Evolutionary conservation across 1,140 invertebrate species (phyloP), one percentile per base, ranked within the genome.

Genomic region (Heliconius hewitsoni): DNA sequence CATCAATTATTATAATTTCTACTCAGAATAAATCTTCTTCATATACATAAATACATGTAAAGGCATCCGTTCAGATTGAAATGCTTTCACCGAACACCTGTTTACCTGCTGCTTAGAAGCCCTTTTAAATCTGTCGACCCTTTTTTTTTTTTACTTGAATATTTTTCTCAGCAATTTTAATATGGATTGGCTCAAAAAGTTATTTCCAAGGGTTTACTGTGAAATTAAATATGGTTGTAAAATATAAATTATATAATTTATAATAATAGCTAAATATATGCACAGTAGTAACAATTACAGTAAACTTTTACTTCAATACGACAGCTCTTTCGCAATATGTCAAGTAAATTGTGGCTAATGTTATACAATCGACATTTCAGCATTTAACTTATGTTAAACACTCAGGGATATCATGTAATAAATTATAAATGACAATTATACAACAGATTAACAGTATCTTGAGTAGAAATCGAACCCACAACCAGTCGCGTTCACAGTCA

Each of bases 101-200:
- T 73, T 50, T 73, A 73, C 72, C 72, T 73, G 39, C 39, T 66
- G 60, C 60, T 27, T 66, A 73, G 60, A 66, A 66, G 60, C 27
- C 57, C 74, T 57, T 76, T 76, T 76, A 34, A 76, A 70, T 60
- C 60, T 52, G n/a, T 46, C 37, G 39, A 42, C 60, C 74, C 74
- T 70, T 76, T 76, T 50, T 76, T 76, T 76, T 76, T 76, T 76
- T 76, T 76, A 60, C 74, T 46, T 34, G 2, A 76, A 73, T 18
- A 73, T 42, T 46, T 73, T 66, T 66, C 27, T 23, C 60, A 27
- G 57, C 60, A 66, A 30, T 66, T 66, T 66, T 66, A 66, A 66
- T 66, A 66, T 66, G 27, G 60, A 66, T 16, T 66, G 60, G 60
- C 60, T 66, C 60, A 66, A 66, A 27, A 60, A 23, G 11, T 66